A percentile compares a stretch with the other conserved stretches of the same genome.
Conservation (phyloP, 2,113 vertebrate species). For the Macaca nemestrina region DNA sequence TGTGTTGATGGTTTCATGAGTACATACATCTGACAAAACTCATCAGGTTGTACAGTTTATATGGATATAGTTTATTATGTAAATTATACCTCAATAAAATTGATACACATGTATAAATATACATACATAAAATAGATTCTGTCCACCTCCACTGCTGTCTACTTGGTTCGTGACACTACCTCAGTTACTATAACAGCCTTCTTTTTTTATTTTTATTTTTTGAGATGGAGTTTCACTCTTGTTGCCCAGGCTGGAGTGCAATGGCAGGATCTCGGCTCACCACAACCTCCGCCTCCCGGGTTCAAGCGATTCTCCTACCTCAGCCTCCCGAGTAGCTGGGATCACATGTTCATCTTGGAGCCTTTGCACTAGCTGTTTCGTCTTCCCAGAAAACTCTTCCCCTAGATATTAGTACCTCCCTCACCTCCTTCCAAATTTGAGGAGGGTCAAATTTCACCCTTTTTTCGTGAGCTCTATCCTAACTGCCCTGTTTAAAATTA, state of each 20-base stretch:
- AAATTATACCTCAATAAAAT: neutral
- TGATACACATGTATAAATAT: neutral
- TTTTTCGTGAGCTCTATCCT: neutral
- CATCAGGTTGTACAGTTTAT: neutral
- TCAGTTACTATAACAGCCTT: neutral
- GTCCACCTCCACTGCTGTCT: neutral
- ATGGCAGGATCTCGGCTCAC: too few relatives aligned
- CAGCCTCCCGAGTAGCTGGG: too few relatives aligned
- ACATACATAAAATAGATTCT: neutral
- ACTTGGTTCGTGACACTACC: neutral
- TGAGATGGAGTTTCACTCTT: too few relatives aligned
- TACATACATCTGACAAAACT: neutral
- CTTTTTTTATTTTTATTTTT: too few relatives aligned
- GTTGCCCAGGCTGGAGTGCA: too few relatives aligned
- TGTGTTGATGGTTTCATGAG: neutral
- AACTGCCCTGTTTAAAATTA: neutral
- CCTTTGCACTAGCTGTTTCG: neutral
- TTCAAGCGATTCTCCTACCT: too few relatives aligned
- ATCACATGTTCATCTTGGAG: neutral
- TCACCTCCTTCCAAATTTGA: neutral
- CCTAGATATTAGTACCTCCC: neutral
- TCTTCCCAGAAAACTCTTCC: neutral
- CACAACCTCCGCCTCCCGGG: too few relatives aligned
- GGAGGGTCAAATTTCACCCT: neutral
- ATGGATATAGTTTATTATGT: neutral